phyloP scores from a whole-genome alignment of 2,113 vertebrate genomes.

The Gadus macrocephalus region DNA sequence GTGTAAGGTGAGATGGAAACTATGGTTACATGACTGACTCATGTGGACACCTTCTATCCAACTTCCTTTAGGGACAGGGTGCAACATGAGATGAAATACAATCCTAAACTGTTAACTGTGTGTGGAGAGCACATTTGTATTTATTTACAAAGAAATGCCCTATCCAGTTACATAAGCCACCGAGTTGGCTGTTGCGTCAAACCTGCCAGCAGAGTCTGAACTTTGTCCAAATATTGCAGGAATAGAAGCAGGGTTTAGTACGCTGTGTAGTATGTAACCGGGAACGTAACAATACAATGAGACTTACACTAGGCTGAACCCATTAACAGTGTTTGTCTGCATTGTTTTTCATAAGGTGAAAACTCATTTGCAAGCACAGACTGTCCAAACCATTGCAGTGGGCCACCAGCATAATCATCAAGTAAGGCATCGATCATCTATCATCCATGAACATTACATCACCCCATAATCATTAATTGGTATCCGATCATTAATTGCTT shows the following conservation, averaged over 20 bases:
- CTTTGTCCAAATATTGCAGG: no score
- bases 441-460: no score
- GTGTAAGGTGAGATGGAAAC: background rate
- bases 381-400: constrained; percentile 74
- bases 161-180: background rate
- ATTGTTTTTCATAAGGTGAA: constrained; percentile 79
- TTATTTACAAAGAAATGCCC: background rate
- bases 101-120: background rate
- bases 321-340: background rate
- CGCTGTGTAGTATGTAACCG: no score
- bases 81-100: background rate
- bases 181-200: background rate
- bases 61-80: background rate
- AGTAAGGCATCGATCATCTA: constrained; percentile 64
- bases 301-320: background rate
- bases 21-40: background rate
- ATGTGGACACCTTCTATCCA: background rate
- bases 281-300: background rate
- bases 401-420: constrained; percentile 93
- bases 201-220: background rate
- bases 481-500: no score
- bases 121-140: background rate
- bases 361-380: constrained; percentile 90
- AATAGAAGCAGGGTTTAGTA: no score
- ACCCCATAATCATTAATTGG: no score